Evolutionary conservation across 2,888 invertebrate genomes (phyloP).

Genomic region (Sesia apiformis): DNA sequence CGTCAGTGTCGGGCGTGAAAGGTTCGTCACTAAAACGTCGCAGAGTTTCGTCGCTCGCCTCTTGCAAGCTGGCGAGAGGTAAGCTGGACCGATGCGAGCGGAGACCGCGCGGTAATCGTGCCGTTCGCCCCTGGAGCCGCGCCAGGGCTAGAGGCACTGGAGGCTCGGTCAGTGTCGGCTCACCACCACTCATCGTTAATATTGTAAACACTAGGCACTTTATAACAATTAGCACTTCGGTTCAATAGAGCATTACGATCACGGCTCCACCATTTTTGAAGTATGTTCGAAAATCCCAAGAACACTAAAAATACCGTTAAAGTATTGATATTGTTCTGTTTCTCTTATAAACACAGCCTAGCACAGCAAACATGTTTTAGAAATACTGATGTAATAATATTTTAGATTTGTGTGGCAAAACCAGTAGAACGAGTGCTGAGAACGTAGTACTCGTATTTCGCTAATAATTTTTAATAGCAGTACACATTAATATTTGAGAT

Average conservation of each 20-base stretch:
- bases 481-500: too few relatives aligned
- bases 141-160: constrained; percentile 66
- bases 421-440: not conserved
- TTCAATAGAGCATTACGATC: constrained; percentile 18
- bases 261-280: constrained; percentile 49
- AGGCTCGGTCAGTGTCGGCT: constrained; percentile 62
- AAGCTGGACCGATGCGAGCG: constrained; percentile 58
- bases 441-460: not conserved
- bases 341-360: not conserved
- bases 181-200: constrained; percentile 51
- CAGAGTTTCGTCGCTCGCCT: constrained; percentile 56
- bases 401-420: constrained; percentile 2
- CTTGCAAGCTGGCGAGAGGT: constrained; percentile 62
- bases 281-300: constrained; percentile 19
- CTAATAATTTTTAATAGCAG: too few relatives aligned
- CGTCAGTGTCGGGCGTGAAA: constrained; percentile 47
- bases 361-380: not conserved
- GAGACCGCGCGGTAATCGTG: constrained; percentile 40
- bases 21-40: constrained; percentile 58
- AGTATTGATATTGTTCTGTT: constrained; percentile 9
- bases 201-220: constrained; percentile 19
- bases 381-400: not conserved
- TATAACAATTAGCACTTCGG: constrained; percentile 22
- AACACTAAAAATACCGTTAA: constrained; percentile 21
- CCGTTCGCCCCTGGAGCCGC: constrained; percentile 46